Conservation (phyloP, 2,888 invertebrate genomes). For the Orthosia incerta region DNA sequence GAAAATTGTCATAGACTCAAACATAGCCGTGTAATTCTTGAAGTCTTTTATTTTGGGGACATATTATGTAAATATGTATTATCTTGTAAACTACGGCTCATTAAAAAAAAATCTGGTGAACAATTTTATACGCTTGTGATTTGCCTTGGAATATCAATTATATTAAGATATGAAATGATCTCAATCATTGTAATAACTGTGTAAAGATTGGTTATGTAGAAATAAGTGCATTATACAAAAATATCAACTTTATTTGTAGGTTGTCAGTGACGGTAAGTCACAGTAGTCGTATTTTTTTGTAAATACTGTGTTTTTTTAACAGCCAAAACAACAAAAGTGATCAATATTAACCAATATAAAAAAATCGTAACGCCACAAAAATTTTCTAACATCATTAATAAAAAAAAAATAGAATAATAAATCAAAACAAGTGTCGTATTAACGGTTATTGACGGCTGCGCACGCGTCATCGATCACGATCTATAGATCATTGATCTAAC, state of each 20-base stretch:
- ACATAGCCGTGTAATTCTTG: neutral
- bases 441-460: slow-evolving; percentile 70
- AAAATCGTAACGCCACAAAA: slow-evolving; percentile 18
- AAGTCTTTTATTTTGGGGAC: neutral
- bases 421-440: slow-evolving; percentile 70
- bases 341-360: slow-evolving; percentile 16
- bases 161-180: no score
- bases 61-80: no score
- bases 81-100: no score
- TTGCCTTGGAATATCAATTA: no score
- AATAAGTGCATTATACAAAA: no score
- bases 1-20: neutral
- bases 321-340: neutral
- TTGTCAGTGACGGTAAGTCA: no score
- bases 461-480: slow-evolving; percentile 76
- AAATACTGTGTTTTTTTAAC: neutral
- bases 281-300: neutral
- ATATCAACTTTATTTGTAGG: no score
- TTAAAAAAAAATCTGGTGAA: no score
- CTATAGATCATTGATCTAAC: slow-evolving; percentile 78
- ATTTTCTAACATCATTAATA: slow-evolving; percentile 40
- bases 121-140: no score
- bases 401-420: slow-evolving; percentile 50
- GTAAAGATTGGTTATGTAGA: no score
- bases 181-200: no score